phyloP scores from a whole-genome alignment of 2,797 vertebrate species.

The Anguilla obscura region DNA sequence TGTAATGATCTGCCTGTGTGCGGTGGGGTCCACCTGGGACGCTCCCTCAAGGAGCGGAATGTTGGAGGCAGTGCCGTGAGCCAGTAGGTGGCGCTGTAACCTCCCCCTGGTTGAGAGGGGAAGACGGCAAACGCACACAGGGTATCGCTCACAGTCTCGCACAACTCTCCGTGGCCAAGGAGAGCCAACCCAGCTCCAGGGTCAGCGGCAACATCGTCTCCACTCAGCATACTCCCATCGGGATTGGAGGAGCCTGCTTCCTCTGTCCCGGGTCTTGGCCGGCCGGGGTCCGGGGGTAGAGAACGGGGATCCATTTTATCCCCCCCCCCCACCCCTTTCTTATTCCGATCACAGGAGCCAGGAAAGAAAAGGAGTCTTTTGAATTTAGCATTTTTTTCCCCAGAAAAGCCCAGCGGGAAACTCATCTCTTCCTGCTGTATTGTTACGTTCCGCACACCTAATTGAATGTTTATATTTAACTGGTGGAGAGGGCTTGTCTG shows the following conservation, averaged over 20 bases:
- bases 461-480: slow-evolving; percentile 39
- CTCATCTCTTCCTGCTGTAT: slow-evolving; percentile 31
- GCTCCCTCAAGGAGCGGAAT: background rate
- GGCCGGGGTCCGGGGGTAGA: background rate
- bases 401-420: slow-evolving; percentile 28
- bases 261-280: background rate
- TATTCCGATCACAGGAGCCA: slow-evolving; percentile 15
- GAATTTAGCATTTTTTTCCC: slow-evolving; percentile 15
- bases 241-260: background rate
- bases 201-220: background rate
- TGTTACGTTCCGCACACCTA: slow-evolving; percentile 36
- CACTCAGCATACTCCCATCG: background rate
- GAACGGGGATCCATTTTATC: background rate
- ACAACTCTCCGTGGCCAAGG: background rate
- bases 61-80: background rate
- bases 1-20: background rate
- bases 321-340: background rate
- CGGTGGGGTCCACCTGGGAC: background rate
- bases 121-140: background rate
- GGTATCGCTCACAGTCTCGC: background rate
- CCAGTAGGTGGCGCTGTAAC: background rate
- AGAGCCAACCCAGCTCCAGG: background rate
- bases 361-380: slow-evolving; percentile 13
- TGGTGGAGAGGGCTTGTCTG: slow-evolving; percentile 18
- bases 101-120: background rate